Conservation (phyloP, 1,140 invertebrate genomes). For the Belonocnema kinseyi region DNA sequence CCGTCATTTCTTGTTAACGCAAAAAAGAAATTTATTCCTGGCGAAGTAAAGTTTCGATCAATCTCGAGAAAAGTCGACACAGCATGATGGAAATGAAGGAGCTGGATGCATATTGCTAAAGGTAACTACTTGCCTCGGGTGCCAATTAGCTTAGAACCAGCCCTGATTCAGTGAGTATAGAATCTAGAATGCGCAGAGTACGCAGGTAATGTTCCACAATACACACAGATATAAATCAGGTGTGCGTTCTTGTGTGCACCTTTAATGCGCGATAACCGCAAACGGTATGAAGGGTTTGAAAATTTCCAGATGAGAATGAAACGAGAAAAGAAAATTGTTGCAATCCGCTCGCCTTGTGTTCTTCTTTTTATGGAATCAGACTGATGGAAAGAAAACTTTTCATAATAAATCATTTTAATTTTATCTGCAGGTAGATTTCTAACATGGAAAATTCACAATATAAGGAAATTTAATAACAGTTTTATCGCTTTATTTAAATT, state of each 20-base stretch:
- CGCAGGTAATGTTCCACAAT: not conserved
- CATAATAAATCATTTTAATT: not conserved
- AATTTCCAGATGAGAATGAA: slow-evolving; percentile 14
- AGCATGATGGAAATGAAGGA: not conserved
- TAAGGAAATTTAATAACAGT: too few relatives aligned
- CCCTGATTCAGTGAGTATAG: not conserved
- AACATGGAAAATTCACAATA: too few relatives aligned
- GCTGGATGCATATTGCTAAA: not conserved
- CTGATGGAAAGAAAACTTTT: not conserved
- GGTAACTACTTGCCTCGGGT: not conserved
- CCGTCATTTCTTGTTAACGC: too few relatives aligned
- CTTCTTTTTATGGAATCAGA: not conserved
- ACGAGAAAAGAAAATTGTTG: not conserved
- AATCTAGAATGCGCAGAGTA: not conserved
- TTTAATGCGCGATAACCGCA: not conserved
- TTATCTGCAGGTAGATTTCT: too few relatives aligned
- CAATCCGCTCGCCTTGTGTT: not conserved
- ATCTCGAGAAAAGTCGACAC: not conserved
- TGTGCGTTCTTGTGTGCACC: not conserved
- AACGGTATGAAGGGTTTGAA: not conserved
- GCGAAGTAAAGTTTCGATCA: not conserved
- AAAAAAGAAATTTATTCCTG: not conserved
- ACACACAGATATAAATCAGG: not conserved
- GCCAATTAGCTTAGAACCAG: not conserved
- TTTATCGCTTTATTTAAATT: too few relatives aligned